Percentiles rank a stretch among this genome's conserved stretches.
phyloP scores from a whole-genome alignment of 2,888 invertebrate genomes.

The Andrena marginata region DNA sequence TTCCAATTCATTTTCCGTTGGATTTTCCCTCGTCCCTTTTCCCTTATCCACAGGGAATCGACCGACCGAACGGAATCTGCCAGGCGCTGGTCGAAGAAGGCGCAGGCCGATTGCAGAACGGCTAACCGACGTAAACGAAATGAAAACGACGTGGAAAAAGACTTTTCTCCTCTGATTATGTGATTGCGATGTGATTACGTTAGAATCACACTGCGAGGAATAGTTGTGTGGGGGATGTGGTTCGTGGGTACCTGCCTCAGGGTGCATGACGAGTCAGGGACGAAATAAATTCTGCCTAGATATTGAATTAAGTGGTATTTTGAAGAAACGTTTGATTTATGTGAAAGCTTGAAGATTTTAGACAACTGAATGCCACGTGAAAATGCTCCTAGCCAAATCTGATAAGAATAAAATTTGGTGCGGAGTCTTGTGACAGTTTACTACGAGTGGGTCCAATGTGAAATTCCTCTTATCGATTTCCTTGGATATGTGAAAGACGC shows the following conservation, averaged over 20 bases:
- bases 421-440: neutral
- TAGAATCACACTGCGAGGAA: neutral
- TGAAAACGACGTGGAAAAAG: neutral
- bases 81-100: neutral
- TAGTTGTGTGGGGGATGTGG: neutral
- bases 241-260: neutral
- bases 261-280: too few species aligned
- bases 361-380: too few species aligned
- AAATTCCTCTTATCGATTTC: too few species aligned
- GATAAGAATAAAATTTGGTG: neutral
- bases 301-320: neutral
- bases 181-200: neutral
- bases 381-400: too few species aligned
- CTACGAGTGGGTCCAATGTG: neutral
- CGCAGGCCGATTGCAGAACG: neutral
- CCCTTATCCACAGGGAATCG: constrained; percentile 3
- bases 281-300: too few species aligned
- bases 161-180: neutral
- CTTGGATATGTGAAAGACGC: too few species aligned
- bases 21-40: constrained; percentile 49
- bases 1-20: constrained; percentile 64
- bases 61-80: neutral
- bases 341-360: neutral
- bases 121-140: neutral
- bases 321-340: neutral